Evolutionary conservation across 2,797 vertebrate genomes (phyloP).

Genomic region (Tragopan temminckii): DNA sequence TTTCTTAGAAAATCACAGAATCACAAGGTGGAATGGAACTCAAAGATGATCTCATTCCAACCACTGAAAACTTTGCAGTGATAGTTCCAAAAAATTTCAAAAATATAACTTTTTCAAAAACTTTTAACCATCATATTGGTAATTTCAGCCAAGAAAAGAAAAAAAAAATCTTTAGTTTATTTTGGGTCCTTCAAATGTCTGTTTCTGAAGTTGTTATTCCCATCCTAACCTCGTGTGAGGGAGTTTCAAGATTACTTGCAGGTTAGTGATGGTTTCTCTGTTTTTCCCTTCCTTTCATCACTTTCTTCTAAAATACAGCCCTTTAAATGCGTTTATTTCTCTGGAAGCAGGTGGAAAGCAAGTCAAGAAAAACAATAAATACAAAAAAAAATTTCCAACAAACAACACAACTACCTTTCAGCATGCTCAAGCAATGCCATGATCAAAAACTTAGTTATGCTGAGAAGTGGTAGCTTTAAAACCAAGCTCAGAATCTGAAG

Average conservation of each 20-base stretch:
- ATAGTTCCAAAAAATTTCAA: background rate
- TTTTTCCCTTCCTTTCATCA: background rate
- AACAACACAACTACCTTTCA: background rate
- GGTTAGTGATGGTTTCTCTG: background rate
- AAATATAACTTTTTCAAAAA: background rate
- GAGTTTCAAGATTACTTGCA: background rate
- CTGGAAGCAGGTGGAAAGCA: background rate
- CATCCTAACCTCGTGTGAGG: background rate
- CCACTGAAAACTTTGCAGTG: fast-evolving
- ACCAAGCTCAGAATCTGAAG: background rate
- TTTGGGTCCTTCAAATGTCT: background rate
- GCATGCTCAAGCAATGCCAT: background rate
- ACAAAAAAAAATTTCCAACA: background rate
- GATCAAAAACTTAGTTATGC: background rate
- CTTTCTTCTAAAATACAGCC: background rate
- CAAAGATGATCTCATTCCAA: no score
- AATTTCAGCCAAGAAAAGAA: background rate
- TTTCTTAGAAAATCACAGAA: background rate
- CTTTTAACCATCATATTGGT: background rate
- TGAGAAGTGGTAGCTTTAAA: background rate
- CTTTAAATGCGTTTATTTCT: background rate
- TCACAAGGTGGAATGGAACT: no score
- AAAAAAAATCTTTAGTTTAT: background rate
- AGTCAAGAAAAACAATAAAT: background rate
- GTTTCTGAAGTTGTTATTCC: background rate